Evolutionary conservation across 2,888 invertebrate genomes (phyloP).

Genomic region (Rhagonycha fulva): DNA sequence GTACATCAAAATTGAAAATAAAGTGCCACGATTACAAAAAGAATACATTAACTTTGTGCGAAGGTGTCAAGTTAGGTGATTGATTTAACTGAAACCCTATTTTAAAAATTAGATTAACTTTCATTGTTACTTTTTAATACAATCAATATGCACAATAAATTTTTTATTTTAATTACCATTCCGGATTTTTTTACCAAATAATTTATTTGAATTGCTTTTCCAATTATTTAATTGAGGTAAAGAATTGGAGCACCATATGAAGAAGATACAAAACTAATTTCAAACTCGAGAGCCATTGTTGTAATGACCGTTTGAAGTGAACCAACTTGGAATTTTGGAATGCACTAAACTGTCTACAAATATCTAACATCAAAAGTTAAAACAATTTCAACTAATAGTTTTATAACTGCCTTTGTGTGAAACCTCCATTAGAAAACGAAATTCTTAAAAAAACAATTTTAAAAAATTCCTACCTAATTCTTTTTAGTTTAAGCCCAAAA

Average conservation of each 20-base stretch:
- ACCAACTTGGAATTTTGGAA: constrained; percentile 30
- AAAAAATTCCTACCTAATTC: neutral
- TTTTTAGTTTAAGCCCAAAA: neutral
- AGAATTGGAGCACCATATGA: neutral
- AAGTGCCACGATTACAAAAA: constrained; percentile 23
- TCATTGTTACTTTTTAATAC: neutral
- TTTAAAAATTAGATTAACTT: constrained; percentile 3
- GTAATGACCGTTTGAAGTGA: constrained; percentile 33
- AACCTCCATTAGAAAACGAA: constrained; percentile 14
- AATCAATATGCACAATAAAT: neutral
- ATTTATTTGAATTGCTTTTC: neutral
- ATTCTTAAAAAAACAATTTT: neutral
- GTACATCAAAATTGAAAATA: constrained; percentile 25
- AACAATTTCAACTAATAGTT: constrained; percentile 49
- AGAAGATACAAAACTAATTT: constrained; percentile 14
- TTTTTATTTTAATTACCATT: neutral
- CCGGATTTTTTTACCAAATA: neutral
- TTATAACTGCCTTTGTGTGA: constrained; percentile 41
- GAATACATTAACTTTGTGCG: constrained; percentile 22
- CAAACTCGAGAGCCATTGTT: constrained; percentile 21
- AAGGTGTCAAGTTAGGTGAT: constrained; percentile 9
- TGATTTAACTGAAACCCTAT: constrained; percentile 5
- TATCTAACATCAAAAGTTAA: constrained; percentile 40
- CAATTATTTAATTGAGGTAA: neutral
- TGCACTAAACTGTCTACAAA: constrained; percentile 36